Conservation (phyloP, 2,888 invertebrate species). For the Pinctada fucata region DNA sequence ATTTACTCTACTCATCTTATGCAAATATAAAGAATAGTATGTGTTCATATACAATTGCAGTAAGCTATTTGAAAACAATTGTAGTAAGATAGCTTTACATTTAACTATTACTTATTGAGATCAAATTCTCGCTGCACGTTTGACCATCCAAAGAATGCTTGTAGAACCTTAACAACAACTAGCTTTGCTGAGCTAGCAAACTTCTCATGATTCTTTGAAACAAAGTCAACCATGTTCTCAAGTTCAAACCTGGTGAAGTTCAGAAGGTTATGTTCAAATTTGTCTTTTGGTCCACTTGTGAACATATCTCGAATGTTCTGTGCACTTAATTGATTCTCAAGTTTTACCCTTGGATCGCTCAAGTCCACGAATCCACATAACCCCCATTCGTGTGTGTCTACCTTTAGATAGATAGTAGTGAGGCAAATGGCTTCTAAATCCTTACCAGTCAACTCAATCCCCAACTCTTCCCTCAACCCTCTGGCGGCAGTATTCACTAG, state of each 20-base stretch:
- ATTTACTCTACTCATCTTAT: too few relatives aligned
- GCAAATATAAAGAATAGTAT: too few relatives aligned
- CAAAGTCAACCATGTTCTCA: constrained; percentile 45
- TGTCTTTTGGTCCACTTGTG: constrained; percentile 46
- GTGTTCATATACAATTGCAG: too few relatives aligned
- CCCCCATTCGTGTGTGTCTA: constrained; percentile 51
- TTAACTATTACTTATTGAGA: too few relatives aligned
- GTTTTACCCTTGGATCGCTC: constrained; percentile 37
- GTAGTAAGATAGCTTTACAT: too few relatives aligned
- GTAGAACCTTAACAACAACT: constrained; percentile 50
- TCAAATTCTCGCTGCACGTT: constrained; percentile 43
- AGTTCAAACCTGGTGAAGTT: constrained; percentile 39
- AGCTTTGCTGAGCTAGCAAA: constrained; percentile 52
- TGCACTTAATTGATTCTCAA: constrained; percentile 36
- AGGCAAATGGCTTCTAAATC: constrained; percentile 44
- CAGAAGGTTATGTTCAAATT: constrained; percentile 45
- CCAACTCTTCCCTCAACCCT: constrained; percentile 45
- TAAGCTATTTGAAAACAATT: too few relatives aligned
- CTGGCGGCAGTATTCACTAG: constrained; percentile 44
- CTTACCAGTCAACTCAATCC: constrained; percentile 40
- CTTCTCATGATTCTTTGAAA: constrained; percentile 42
- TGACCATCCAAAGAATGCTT: constrained; percentile 45
- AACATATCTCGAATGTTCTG: constrained; percentile 40
- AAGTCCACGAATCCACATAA: constrained; percentile 49
- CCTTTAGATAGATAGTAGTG: constrained; percentile 45